Conservation (phyloP, 2,113 vertebrate genomes). For the Hylia prasina region DNA sequence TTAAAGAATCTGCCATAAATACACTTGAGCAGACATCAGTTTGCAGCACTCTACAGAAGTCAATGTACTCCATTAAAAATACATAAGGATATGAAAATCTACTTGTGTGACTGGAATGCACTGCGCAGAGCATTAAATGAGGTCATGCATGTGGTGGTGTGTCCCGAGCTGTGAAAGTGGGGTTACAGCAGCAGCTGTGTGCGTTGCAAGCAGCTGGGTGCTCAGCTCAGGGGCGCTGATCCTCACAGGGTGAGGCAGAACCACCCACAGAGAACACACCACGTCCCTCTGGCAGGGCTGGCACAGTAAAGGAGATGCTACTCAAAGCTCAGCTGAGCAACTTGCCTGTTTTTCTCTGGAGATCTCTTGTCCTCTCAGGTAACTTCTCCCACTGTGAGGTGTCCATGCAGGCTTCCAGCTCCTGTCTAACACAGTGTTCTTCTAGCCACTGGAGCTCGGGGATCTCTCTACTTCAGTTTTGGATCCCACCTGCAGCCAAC, state of each 20-base stretch:
- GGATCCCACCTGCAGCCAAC: background rate
- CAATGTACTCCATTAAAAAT: background rate
- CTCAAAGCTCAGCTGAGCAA: background rate
- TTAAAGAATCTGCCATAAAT: background rate
- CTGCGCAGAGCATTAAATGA: background rate
- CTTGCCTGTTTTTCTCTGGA: background rate
- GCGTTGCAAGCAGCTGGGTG: background rate
- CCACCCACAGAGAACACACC: background rate
- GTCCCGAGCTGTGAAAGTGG: background rate
- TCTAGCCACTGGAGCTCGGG: background rate
- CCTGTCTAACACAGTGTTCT: background rate
- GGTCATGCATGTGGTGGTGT: rapidly evolving
- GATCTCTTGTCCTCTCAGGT: background rate
- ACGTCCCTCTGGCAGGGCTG: background rate
- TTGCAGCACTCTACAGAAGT: background rate
- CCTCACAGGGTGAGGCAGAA: background rate
- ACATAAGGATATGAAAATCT: background rate
- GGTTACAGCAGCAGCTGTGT: background rate
- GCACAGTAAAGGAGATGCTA: no score
- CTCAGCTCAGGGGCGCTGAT: background rate
- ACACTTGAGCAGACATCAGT: background rate
- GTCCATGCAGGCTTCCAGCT: background rate
- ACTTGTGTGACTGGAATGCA: background rate
- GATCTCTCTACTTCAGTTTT: background rate
- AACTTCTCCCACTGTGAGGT: background rate